phyloP scores from a whole-genome alignment of 2,888 invertebrate species.

The Luperina nickerlii region DNA sequence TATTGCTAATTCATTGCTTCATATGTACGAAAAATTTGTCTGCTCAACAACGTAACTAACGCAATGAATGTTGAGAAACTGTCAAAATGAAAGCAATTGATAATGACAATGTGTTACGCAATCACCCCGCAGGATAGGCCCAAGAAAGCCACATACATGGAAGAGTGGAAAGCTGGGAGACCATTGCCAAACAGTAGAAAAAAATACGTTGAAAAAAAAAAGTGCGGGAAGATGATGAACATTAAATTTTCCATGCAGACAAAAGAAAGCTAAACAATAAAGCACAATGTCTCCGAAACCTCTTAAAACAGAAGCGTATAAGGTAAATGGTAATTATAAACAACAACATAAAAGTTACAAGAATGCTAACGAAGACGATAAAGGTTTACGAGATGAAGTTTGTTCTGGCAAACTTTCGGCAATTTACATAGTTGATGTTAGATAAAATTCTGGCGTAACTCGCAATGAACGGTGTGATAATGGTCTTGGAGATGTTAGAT shows the following conservation, averaged over 20 bases:
- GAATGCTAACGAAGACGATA: slow-evolving; percentile 62
- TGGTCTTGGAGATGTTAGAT: slow-evolving; percentile 34
- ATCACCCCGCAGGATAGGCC: background rate
- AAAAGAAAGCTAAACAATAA: slow-evolving; percentile 1
- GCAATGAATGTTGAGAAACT: background rate
- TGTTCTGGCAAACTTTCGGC: slow-evolving; percentile 58
- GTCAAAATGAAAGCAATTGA: background rate
- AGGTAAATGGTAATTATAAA: slow-evolving; percentile 59
- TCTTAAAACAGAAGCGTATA: slow-evolving; percentile 34
- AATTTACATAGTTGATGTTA: slow-evolving; percentile 66
- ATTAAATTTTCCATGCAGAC: background rate
- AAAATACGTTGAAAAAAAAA: background rate
- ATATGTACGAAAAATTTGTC: background rate
- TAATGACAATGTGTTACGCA: background rate
- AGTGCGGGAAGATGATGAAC: background rate
- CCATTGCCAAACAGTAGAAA: background rate
- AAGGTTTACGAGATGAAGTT: slow-evolving; percentile 65
- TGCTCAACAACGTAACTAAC: background rate
- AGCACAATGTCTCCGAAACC: slow-evolving; percentile 2
- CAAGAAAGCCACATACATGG: background rate
- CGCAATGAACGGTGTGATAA: slow-evolving; percentile 65
- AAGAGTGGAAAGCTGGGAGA: background rate
- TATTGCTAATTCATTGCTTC: background rate
- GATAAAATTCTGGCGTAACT: slow-evolving; percentile 58
- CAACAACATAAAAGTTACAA: slow-evolving; percentile 59